phyloP scores from a whole-genome alignment of 2,797 vertebrate species.

The Gobio occitaniae region DNA sequence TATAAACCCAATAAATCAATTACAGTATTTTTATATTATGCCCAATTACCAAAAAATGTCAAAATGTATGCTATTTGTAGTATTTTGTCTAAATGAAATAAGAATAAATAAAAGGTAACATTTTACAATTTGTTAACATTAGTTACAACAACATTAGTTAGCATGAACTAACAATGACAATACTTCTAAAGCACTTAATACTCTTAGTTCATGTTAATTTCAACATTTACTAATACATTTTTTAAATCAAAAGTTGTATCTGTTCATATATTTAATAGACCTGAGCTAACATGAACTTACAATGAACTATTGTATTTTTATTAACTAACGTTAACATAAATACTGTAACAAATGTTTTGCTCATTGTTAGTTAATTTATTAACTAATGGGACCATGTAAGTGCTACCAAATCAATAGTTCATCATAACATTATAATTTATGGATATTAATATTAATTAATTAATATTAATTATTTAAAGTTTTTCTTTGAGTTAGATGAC shows the following conservation, averaged over 20 bases:
- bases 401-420: not conserved
- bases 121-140: not conserved
- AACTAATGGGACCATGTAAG: too few relatives aligned
- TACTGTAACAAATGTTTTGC: not conserved
- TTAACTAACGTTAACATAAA: not conserved
- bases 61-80: not conserved
- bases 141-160: not conserved
- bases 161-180: not conserved
- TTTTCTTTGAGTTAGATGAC: not conserved
- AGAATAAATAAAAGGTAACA: not conserved
- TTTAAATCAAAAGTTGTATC: not conserved
- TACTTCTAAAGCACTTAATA: not conserved
- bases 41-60: not conserved
- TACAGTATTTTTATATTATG: not conserved
- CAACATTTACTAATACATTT: not conserved
- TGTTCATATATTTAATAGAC: not conserved
- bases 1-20: not conserved
- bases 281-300: not conserved
- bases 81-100: not conserved
- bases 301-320: not conserved
- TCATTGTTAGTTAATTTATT: too few relatives aligned
- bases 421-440: not conserved
- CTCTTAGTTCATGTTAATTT: not conserved
- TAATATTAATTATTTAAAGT: too few relatives aligned
- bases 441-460: too few relatives aligned